Base-by-base conservation (phyloP, 2,797 vertebrate species). In the Sorex maritimensis region DNA sequence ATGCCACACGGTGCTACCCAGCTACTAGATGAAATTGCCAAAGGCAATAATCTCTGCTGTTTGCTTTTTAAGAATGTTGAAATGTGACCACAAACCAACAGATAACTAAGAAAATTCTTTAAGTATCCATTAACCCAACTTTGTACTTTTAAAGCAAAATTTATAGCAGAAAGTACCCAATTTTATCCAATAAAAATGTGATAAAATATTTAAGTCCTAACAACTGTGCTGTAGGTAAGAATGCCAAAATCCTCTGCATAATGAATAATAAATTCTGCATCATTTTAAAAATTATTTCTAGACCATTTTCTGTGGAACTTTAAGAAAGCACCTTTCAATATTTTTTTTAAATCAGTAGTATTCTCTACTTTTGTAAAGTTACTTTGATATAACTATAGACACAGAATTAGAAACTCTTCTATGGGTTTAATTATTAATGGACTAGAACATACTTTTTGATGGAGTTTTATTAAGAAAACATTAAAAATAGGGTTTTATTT, bases 21-120 rank as follows among this genome's bases (percentile, higher is more conserved):
- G 52, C 68, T 88, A 10, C 24, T 52, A 30, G 44, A 11, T 58
- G 34, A 68, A 41, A 21, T 75, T 93, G 91, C 81, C 83, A 12
- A 74, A 87, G 46, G 30, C 52, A 65, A 55, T 49, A 87, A 44
- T 46, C 19, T 13, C n/a, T 81, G 4, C 19, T 23, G n/a, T 81
- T 82, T 81, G 71, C 17, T 81, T 85, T 90, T 88, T 88, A 15
- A 90, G 85, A 94, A 80, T 81, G 34, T 84, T 87, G 72, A n/a
- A 73, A 68, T 80, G 14, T 9, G 75, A 55, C 38, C 46, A 82
- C 46, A 34, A 58, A 87, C n/a, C 23, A 86, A 41, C 5, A 68
- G 6, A 78, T 21, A 63, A n/a, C 23, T 81, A 30, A 80, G 46
- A 30, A 67, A 81, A 83, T 77, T 41, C 15, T 86, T 65, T 52